phyloP scores from a whole-genome alignment of 2,888 invertebrate species.

The Ormyrus nitidulus region DNA sequence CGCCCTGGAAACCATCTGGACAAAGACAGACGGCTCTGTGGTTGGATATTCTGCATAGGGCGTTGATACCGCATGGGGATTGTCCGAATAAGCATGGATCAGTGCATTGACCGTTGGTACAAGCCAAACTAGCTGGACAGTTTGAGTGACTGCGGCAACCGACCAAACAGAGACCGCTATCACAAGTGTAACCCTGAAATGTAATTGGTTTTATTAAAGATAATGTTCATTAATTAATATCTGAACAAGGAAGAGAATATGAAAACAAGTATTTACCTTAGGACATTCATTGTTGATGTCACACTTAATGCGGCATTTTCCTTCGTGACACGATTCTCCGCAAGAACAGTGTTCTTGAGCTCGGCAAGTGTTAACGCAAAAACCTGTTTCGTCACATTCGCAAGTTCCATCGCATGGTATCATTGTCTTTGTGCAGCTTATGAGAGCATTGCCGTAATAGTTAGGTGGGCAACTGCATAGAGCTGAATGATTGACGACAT shows the following conservation, averaged over 20 bases:
- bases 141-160: constrained; percentile 89
- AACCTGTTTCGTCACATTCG: constrained; percentile 88
- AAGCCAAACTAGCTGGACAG: constrained; percentile 86
- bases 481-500: constrained; percentile 88
- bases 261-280: constrained; percentile 68
- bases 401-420: constrained; percentile 86
- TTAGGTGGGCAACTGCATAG: constrained; percentile 91
- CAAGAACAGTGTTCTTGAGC: constrained; percentile 85
- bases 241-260: no score
- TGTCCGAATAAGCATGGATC: constrained; percentile 82
- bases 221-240: neutral
- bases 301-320: constrained; percentile 86
- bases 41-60: constrained; percentile 86
- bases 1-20: constrained; percentile 89
- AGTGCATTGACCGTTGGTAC: constrained; percentile 83
- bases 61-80: constrained; percentile 87
- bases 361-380: constrained; percentile 84
- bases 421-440: constrained; percentile 85
- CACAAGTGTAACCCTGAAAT: constrained; percentile 85
- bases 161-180: constrained; percentile 83
- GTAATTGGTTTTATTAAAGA: constrained; percentile 57
- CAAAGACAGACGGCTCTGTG: constrained; percentile 92
- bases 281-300: constrained; percentile 82
- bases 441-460: constrained; percentile 88
- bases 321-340: constrained; percentile 86